Percentiles rank a stretch among this genome's conserved stretches.
Conservation (phyloP, 2,113 vertebrate species). For the Sitta europaea region DNA sequence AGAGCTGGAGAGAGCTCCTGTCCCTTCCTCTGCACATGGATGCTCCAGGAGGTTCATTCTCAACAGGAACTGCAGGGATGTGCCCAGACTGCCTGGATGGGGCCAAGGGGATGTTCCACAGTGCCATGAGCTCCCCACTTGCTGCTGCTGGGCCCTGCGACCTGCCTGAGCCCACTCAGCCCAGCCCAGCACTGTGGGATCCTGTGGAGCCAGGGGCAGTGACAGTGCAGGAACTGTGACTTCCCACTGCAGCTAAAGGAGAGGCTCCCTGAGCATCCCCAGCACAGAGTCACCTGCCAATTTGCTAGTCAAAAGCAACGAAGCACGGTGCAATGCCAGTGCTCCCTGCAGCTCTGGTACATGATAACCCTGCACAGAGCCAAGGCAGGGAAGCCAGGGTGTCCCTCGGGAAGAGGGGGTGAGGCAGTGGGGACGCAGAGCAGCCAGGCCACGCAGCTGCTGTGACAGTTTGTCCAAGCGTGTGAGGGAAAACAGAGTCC, state of each 20-base stretch:
- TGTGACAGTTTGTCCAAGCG: not conserved
- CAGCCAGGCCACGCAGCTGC: accelerated
- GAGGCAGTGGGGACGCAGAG: not conserved
- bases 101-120: not conserved
- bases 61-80: accelerated
- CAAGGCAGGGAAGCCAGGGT: accelerated
- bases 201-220: not conserved
- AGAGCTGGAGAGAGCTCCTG: not conserved
- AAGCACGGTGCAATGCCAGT: accelerated
- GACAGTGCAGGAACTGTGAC: not conserved
- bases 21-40: accelerated
- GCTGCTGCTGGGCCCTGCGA: not conserved
- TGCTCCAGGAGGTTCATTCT: accelerated
- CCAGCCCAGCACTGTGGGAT: not conserved
- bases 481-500: not conserved
- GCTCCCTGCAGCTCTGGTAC: not conserved
- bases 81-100: accelerated
- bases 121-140: accelerated
- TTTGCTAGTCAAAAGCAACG: not conserved
- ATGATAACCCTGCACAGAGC: not conserved
- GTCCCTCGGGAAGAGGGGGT: not conserved
- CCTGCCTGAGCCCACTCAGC: not conserved
- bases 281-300: not conserved
- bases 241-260: not conserved
- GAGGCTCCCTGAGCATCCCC: not conserved